Conservation (phyloP, 2,797 vertebrate species). For the Crax fasciolata region DNA sequence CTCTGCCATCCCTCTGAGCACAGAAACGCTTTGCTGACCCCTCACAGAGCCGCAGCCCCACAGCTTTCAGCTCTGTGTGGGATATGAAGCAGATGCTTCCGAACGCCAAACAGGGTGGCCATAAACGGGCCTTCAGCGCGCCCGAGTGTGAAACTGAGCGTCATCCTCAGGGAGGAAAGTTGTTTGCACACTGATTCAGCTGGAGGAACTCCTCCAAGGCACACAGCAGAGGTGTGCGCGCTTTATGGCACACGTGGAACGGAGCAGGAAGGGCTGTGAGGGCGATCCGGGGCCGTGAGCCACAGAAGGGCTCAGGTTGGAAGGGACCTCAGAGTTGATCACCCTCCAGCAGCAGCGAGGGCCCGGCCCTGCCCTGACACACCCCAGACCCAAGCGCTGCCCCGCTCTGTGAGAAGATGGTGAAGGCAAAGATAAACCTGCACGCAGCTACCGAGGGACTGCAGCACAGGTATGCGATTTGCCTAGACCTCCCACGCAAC, state of each 20-base stretch:
- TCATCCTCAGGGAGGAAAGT: neutral
- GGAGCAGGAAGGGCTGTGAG: neutral
- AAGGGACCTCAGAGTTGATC: too few species aligned
- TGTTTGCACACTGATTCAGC: slow-evolving; percentile 56
- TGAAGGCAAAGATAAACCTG: neutral
- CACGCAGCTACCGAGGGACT: neutral
- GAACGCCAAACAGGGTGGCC: neutral
- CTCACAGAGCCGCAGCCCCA: neutral
- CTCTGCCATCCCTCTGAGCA: neutral
- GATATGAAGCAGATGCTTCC: neutral
- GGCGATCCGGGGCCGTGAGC: too few species aligned
- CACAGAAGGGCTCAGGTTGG: too few species aligned
- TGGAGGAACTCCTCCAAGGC: neutral
- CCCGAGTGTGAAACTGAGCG: neutral
- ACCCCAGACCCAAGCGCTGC: rapidly evolving
- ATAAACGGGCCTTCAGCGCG: neutral
- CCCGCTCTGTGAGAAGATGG: neutral
- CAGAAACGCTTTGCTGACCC: neutral
- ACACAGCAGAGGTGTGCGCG: neutral
- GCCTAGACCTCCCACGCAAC: neutral
- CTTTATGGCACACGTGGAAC: neutral
- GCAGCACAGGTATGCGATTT: neutral
- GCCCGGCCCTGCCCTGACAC: neutral
- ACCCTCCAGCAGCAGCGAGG: neutral
- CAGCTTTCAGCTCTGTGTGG: neutral